phyloP scores from a whole-genome alignment of 2,888 invertebrate species.

The Tachina fera region DNA sequence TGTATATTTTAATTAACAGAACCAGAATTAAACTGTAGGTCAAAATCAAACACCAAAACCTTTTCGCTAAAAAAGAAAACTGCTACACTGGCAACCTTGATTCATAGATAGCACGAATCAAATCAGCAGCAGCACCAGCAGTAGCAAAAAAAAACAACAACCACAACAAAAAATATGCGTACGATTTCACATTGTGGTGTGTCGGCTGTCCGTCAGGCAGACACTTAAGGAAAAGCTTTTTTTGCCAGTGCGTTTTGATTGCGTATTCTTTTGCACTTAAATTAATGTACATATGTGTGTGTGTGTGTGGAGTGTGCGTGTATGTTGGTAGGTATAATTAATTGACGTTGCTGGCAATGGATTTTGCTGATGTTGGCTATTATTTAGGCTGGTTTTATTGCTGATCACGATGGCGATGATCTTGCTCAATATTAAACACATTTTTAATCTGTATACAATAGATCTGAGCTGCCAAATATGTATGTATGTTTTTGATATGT shows the following conservation, averaged over 20 bases:
- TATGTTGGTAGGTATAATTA: not conserved
- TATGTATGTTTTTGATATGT: too few relatives aligned
- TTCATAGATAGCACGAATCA: conserved; percentile 46
- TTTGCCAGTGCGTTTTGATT: conserved; percentile 48
- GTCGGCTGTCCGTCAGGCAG: conserved; percentile 33
- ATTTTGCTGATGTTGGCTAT: conserved; percentile 12
- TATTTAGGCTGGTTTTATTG: conserved; percentile 17
- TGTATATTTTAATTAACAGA: too few relatives aligned
- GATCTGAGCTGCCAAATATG: too few relatives aligned
- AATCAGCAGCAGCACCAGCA: conserved; percentile 3
- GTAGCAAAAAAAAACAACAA: not conserved
- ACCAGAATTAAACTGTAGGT: too few relatives aligned
- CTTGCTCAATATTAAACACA: conserved; percentile 31
- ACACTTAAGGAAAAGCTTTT: conserved; percentile 37
- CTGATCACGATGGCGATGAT: conserved; percentile 29
- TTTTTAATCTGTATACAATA: not conserved
- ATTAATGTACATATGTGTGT: not conserved
- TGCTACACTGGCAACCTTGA: too few relatives aligned
- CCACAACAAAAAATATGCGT: conserved; percentile 29
- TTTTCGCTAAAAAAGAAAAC: too few relatives aligned
- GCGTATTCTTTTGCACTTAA: conserved; percentile 68
- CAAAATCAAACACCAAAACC: too few relatives aligned
- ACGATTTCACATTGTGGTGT: conserved; percentile 8
- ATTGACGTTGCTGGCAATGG: not conserved
- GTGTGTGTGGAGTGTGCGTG: not conserved